Evolutionary conservation across 30 jellyfish, hydroid and myxozoan species (phyloP).

Genomic region (Cassiopea xamachana): DNA sequence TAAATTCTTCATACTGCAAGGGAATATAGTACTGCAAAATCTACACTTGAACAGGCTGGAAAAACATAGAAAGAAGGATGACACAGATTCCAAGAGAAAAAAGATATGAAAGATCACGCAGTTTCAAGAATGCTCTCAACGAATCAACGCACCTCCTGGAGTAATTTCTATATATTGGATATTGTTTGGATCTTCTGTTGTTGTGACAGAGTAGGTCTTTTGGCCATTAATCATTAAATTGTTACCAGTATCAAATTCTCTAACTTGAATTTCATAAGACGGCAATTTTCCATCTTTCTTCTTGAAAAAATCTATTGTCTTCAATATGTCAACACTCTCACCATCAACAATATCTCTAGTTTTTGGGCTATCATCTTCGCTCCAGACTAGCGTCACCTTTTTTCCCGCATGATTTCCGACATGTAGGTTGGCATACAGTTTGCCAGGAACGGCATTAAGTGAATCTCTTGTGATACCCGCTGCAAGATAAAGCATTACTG

Average conservation of each 20-base stretch:
- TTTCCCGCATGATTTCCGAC: conserved; percentile 91
- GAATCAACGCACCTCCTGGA: conserved; percentile 17
- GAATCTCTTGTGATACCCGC: conserved; percentile 46
- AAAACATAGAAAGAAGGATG: too few species aligned
- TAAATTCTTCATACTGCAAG: too few species aligned
- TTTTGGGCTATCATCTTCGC: conserved; percentile 87
- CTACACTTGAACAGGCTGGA: too few species aligned
- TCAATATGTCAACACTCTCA: conserved; percentile 72
- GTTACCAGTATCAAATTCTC: conserved; percentile 87
- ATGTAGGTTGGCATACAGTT: conserved; percentile 72
- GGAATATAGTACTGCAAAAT: too few species aligned
- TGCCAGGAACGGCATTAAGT: conserved; percentile 48
- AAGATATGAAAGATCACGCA: too few species aligned
- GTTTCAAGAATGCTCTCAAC: too few species aligned
- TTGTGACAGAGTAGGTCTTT: conserved; percentile 72
- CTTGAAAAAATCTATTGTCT: conserved; percentile 41
- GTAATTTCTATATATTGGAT: conserved; percentile 71
- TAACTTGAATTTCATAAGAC: conserved; percentile 88
- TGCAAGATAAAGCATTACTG: background rate
- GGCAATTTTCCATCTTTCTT: conserved; percentile 39
- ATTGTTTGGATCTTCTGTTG: conserved; percentile 77
- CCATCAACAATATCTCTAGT: conserved; percentile 86
- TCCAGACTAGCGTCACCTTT: conserved; percentile 95
- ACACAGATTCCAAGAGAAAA: too few species aligned
- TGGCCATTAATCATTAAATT: conserved; percentile 93